Percentiles rank a stretch among this genome's conserved stretches.
phyloP scores from a whole-genome alignment of 1,140 invertebrate species.

The Acromyrmex charruanus region DNA sequence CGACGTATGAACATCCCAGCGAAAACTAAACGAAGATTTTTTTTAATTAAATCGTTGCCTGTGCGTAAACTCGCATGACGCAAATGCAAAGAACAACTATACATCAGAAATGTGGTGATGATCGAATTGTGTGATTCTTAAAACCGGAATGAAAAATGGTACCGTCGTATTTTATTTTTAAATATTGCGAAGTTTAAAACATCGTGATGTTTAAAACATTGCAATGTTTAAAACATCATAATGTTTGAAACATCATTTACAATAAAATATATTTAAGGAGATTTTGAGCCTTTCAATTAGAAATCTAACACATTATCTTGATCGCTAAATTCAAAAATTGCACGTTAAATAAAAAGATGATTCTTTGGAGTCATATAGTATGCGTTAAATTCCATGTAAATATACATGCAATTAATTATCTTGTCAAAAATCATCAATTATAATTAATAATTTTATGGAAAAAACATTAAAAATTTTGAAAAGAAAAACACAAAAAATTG shows the following conservation, averaged over 20 bases:
- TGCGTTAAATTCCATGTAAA: neutral
- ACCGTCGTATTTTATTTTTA: constrained; percentile 5
- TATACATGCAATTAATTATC: neutral
- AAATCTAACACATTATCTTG: constrained; percentile 88
- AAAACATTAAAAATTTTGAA: no score
- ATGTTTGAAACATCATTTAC: constrained; percentile 10
- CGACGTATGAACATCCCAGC: neutral
- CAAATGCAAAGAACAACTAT: neutral
- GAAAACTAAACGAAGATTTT: neutral
- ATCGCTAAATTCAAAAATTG: constrained; percentile 83
- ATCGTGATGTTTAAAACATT: neutral
- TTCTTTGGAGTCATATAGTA: neutral
- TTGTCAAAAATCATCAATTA: neutral
- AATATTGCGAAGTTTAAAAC: neutral
- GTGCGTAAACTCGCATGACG: neutral
- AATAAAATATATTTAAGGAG: constrained; percentile 56
- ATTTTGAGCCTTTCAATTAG: constrained; percentile 87
- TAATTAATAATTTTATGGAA: no score
- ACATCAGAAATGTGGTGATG: neutral
- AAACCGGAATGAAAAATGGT: neutral
- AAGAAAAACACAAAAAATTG: no score
- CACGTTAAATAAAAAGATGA: neutral
- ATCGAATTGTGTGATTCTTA: neutral
- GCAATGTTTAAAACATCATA: neutral
- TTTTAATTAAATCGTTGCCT: constrained; percentile 6